Evolutionary conservation across 2,113 vertebrate genomes (phyloP), one percentile per base, ranked within the genome.

Genomic region (Egretta garzetta): DNA sequence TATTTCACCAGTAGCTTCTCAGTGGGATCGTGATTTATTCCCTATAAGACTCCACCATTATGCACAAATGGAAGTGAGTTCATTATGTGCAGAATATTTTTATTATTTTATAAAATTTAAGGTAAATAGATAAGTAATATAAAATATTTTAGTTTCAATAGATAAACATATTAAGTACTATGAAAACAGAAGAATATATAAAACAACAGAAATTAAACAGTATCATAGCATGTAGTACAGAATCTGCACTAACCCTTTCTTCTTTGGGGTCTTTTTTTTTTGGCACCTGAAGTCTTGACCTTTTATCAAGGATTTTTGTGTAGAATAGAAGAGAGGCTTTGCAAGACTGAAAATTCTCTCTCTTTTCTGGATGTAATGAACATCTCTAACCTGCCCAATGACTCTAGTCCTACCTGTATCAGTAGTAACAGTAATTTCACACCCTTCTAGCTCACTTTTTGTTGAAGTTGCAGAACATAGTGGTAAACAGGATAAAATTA

Each of bases 11-110:
- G 13, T 45, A 28, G 8, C 4, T 75, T 37, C 24, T 39, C 20
- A 30, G 45, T 41, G 8, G 21, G 19, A 49, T 49, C 12, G 50
- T 28, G 55, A 21, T 53, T 91, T 66, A 30, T 66, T 72, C 11
- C 20, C 32, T 47, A 2, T 14, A 59, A 75, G 24, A 59, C 39
- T 35, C 33, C 53, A 49, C 14, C 22, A 24, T 24, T 63, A 39
- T 24, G 26, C 7, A 74, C 14, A 64, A 50, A 22, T 58, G 26
- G 13, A 74, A 41, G 0, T 0, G 0, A 49, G 8, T 67, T 82
- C 19, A 22, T 50, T n/a, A 27, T 10, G 59, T 19, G 11, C 6
- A 63, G 17, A 3, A 41, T 3, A 18, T 23, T 37, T 41, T 60
- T 62, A 56, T 47, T 18, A 47, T 62, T 71, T 55, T 41, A 35